Evolutionary conservation across 2,888 invertebrate species (phyloP).

Genomic region (Cantharis lateralis): DNA sequence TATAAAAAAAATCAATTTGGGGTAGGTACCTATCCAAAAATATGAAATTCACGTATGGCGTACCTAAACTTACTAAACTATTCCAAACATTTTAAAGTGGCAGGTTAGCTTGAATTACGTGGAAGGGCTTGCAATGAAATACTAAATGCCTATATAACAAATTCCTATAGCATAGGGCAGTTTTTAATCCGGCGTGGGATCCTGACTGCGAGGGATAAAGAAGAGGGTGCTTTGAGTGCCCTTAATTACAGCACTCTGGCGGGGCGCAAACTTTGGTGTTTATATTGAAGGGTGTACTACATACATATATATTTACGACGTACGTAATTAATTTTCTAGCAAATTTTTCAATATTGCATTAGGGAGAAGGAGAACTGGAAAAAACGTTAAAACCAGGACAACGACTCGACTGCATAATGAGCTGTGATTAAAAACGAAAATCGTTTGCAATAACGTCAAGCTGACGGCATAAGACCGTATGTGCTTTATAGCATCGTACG

Average conservation of each 20-base stretch:
- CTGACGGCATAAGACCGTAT: conserved; percentile 20
- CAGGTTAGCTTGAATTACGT: not conserved
- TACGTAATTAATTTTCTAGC: conserved; percentile 14
- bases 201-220: conserved; percentile 36
- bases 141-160: conserved; percentile 34
- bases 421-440: not conserved
- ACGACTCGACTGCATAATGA: not conserved
- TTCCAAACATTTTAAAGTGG: not conserved
- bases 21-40: not conserved
- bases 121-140: not conserved
- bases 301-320: conserved; percentile 17
- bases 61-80: not conserved
- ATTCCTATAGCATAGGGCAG: conserved; percentile 41
- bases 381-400: not conserved
- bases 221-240: conserved; percentile 52
- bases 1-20: not conserved
- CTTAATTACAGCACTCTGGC: conserved; percentile 54
- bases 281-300: conserved; percentile 39
- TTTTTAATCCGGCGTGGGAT: conserved; percentile 52
- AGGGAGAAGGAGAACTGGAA: not conserved
- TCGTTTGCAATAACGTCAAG: not conserved
- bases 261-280: conserved; percentile 43
- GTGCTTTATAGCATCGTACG: conserved; percentile 15
- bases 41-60: not conserved
- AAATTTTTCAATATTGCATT: not conserved